A percentile compares a stretch with the other conserved stretches of the same genome.
Conservation (phyloP, 2,113 vertebrate genomes). For the Ploceus nigricollis region DNA sequence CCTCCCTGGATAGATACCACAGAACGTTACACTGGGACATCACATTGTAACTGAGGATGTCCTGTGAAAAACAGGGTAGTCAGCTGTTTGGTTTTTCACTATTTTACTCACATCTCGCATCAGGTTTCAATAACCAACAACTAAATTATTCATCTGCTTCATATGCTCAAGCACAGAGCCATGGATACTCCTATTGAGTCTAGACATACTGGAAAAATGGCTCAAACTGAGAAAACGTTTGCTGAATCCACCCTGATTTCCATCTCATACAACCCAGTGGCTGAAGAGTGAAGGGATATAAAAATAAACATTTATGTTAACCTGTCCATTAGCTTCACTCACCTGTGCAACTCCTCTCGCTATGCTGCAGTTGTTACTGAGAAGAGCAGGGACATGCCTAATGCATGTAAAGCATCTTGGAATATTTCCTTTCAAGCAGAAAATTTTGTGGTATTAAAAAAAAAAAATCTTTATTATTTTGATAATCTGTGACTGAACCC, state of each 20-base stretch:
- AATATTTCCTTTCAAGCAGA: background rate
- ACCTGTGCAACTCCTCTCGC: background rate
- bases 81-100: background rate
- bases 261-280: background rate
- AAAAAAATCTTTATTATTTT: background rate
- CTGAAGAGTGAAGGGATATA: background rate
- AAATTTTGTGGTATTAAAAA: background rate
- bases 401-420: background rate
- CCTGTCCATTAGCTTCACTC: background rate
- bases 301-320: background rate
- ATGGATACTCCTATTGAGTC: background rate
- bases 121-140: background rate
- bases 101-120: background rate
- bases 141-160: constrained; percentile 7
- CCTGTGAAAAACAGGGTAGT: background rate
- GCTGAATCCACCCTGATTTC: background rate
- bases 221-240: background rate
- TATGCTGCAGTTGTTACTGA: background rate
- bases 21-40: background rate
- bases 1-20: constrained; percentile 1
- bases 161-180: background rate
- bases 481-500: background rate
- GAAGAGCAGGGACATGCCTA: background rate
- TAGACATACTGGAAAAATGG: background rate
- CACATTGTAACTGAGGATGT: background rate